These are phyloP conservation scores for Drosophila paranaensis DNA, from an alignment of 2,888 invertebrate genomes.

Conservation along the genomic window DNA sequence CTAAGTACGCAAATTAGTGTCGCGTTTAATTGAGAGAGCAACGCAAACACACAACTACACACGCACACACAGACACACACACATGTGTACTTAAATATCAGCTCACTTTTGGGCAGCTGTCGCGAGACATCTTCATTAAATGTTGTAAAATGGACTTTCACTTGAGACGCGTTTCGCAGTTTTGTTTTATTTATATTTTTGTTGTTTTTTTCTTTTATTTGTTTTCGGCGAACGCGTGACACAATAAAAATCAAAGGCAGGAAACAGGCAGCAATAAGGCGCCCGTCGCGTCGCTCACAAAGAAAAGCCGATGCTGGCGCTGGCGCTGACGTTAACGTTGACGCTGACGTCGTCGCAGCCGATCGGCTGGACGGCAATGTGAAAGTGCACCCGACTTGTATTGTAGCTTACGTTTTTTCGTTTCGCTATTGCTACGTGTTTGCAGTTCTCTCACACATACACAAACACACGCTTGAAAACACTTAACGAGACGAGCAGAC, in stretches of 20 bases:
- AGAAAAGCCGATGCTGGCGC: slow-evolving; percentile 40
- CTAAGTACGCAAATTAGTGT: slow-evolving; percentile 65
- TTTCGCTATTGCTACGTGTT: slow-evolving; percentile 39
- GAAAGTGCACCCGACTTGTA: slow-evolving; percentile 57
- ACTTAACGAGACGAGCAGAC: slow-evolving; percentile 18
- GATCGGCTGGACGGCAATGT: slow-evolving; percentile 48
- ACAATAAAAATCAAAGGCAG: slow-evolving; percentile 60
- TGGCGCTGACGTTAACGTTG: slow-evolving; percentile 17
- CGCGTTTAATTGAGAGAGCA: slow-evolving; percentile 62
- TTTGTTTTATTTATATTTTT: slow-evolving; percentile 29
- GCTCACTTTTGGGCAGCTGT: slow-evolving; percentile 45
- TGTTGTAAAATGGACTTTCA: slow-evolving; percentile 50
- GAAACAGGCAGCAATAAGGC: slow-evolving; percentile 30
- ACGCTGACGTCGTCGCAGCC: slow-evolving; percentile 41
- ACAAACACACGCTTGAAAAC: slow-evolving; percentile 3
- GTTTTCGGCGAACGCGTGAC: slow-evolving; percentile 64
- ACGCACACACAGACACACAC: slow-evolving; percentile 8
- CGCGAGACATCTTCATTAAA: slow-evolving; percentile 43
- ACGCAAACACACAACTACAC: slow-evolving; percentile 17
- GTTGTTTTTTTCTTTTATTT: slow-evolving; percentile 16
- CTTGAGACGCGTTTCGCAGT: slow-evolving; percentile 25
- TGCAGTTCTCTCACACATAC: slow-evolving; percentile 19
- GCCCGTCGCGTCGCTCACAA: slow-evolving; percentile 40
- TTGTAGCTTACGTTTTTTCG: slow-evolving; percentile 43
- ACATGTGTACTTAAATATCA: slow-evolving; percentile 11